A percentile compares a stretch with the other conserved stretches of the same genome.
Evolutionary conservation across 92 coral and sea anemone species (phyloP).

Genomic region (Porites evermanni): DNA sequence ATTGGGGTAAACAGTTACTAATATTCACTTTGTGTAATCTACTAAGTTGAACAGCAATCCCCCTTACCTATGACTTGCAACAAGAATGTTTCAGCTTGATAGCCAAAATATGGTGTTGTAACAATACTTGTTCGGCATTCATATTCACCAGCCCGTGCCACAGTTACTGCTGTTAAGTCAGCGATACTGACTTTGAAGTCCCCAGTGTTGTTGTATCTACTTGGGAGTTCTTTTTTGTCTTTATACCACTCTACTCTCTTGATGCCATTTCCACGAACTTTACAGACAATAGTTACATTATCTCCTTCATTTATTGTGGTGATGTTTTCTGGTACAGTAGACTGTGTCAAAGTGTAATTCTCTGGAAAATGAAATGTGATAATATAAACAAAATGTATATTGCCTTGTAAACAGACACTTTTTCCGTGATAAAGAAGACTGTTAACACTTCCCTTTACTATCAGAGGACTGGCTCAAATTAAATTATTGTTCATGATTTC

Average conservation of each 20-base stretch:
- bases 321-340: conserved; percentile 26
- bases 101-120: background rate
- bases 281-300: conserved; percentile 55
- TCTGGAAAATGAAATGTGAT: background rate
- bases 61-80: conserved; percentile 23
- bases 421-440: too few relatives aligned
- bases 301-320: conserved; percentile 41
- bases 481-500: too few relatives aligned
- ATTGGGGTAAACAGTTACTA: too few relatives aligned
- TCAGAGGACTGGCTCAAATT: too few relatives aligned
- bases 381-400: background rate
- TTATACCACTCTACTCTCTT: conserved; percentile 69
- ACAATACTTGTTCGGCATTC: conserved; percentile 34
- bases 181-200: background rate
- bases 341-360: conserved; percentile 8
- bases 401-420: too few relatives aligned
- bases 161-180: conserved; percentile 4
- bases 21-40: too few relatives aligned
- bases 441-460: too few relatives aligned
- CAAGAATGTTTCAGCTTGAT: conserved; percentile 7
- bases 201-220: conserved; percentile 2
- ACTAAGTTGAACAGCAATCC: background rate
- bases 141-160: conserved; percentile 16
- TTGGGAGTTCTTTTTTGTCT: conserved; percentile 43
- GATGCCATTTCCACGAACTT: conserved; percentile 24